Evolutionary conservation across 2,113 vertebrate genomes (phyloP).

Genomic region (Nerophis ophidion): DNA sequence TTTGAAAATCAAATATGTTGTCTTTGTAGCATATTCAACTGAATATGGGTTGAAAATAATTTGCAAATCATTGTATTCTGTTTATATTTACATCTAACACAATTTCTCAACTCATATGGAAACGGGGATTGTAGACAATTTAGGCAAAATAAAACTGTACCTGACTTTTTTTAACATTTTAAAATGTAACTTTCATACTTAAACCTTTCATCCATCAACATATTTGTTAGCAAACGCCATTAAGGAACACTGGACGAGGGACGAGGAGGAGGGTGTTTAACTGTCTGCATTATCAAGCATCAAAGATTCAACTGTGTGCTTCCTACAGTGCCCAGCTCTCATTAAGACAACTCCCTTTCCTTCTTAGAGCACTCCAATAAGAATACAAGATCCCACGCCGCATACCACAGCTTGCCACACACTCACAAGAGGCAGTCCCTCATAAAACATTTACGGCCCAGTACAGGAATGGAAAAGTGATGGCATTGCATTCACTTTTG

Average conservation of each 20-base stretch:
- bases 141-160: background rate
- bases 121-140: background rate
- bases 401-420: conserved; percentile 47
- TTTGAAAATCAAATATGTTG: too few species aligned
- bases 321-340: conserved; percentile 19
- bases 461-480: conserved; percentile 56
- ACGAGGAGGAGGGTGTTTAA: conserved; percentile 25
- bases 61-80: too few species aligned
- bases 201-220: conserved; percentile 4
- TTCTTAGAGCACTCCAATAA: conserved; percentile 20
- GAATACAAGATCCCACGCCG: conserved; percentile 28
- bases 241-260: conserved; percentile 5
- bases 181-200: conserved; percentile 2
- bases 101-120: too few species aligned
- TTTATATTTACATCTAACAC: too few species aligned
- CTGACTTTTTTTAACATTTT: conserved; percentile 16
- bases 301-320: conserved; percentile 7
- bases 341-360: conserved; percentile 20
- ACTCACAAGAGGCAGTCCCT: conserved; percentile 50
- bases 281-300: conserved; percentile 21
- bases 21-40: too few species aligned
- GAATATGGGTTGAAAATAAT: too few species aligned
- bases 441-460: conserved; percentile 60
- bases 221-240: conserved; percentile 18
- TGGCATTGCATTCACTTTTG: conserved; percentile 60